phyloP scores from a whole-genome alignment of 2,113 vertebrate species.

The Dinomys branickii region DNA sequence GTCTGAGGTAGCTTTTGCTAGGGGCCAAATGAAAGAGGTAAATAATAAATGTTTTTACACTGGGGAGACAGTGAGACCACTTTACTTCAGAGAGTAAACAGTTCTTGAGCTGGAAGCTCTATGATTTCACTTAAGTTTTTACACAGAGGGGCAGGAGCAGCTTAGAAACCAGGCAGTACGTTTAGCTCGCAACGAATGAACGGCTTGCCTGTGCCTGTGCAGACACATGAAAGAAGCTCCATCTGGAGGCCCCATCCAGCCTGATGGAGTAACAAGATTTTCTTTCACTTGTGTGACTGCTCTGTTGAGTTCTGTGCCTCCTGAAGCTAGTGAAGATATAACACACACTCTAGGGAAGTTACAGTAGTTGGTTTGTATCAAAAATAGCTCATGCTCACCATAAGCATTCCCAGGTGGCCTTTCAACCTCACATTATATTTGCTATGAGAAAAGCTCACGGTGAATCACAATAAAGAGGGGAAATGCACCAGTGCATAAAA shows the following conservation, averaged over 20 bases:
- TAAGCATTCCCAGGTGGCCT: slow-evolving; percentile 68
- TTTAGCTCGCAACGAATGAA: not conserved
- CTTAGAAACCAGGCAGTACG: not conserved
- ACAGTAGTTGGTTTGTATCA: slow-evolving; percentile 56
- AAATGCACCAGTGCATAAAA: slow-evolving; percentile 53
- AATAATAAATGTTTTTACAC: not conserved
- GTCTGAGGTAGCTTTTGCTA: not conserved
- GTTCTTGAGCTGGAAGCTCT: not conserved
- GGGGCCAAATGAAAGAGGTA: not conserved
- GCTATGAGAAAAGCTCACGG: slow-evolving; percentile 60
- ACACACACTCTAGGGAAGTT: slow-evolving; percentile 66
- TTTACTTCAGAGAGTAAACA: not conserved
- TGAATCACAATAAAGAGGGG: slow-evolving; percentile 67
- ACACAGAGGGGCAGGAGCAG: not conserved
- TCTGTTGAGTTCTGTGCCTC: slow-evolving; percentile 26
- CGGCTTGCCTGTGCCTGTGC: not conserved
- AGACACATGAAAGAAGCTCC: not conserved
- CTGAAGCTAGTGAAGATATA: slow-evolving; percentile 63
- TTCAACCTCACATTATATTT: slow-evolving; percentile 76
- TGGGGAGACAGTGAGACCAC: not conserved
- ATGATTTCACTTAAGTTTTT: not conserved
- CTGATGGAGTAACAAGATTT: not conserved
- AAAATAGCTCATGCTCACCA: slow-evolving; percentile 68
- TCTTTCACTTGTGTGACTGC: not conserved
- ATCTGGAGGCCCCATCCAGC: not conserved